Conservation (phyloP, 1,140 invertebrate genomes). For the Bombus ignitus region DNA sequence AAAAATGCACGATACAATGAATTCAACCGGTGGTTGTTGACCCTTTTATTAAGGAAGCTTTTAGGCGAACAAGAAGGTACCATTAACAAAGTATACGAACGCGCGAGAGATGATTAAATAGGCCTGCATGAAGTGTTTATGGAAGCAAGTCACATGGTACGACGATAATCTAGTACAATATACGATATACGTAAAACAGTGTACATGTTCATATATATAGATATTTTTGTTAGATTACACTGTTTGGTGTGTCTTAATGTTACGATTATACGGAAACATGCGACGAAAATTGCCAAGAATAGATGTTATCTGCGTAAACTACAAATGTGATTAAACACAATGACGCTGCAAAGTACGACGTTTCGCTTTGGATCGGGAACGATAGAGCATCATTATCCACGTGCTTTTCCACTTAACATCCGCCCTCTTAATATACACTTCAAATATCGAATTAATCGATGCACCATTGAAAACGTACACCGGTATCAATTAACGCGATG, state of each 20-base stretch:
- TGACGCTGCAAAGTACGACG: not conserved
- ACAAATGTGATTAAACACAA: not conserved
- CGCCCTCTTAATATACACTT: not conserved
- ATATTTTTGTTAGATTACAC: not conserved
- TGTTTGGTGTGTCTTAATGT: no score
- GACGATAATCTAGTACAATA: not conserved
- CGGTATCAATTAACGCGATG: not conserved
- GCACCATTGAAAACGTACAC: not conserved
- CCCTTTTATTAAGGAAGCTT: not conserved
- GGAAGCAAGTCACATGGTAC: not conserved
- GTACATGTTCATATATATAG: not conserved
- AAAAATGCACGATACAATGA: constrained; percentile 27
- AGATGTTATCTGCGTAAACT: not conserved
- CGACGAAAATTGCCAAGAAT: not conserved
- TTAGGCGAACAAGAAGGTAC: not conserved
- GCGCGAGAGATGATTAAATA: not conserved
- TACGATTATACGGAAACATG: not conserved
- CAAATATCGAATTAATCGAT: not conserved
- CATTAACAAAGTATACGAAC: not conserved
- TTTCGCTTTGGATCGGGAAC: not conserved
- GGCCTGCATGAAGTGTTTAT: not conserved
- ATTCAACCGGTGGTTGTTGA: constrained; percentile 60
- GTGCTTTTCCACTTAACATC: constrained; percentile 2
- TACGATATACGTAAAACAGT: not conserved
- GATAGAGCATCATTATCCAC: constrained; percentile 9